Base-by-base conservation (phyloP, 1,140 invertebrate genomes). In the Nasonia giraulti region DNA sequence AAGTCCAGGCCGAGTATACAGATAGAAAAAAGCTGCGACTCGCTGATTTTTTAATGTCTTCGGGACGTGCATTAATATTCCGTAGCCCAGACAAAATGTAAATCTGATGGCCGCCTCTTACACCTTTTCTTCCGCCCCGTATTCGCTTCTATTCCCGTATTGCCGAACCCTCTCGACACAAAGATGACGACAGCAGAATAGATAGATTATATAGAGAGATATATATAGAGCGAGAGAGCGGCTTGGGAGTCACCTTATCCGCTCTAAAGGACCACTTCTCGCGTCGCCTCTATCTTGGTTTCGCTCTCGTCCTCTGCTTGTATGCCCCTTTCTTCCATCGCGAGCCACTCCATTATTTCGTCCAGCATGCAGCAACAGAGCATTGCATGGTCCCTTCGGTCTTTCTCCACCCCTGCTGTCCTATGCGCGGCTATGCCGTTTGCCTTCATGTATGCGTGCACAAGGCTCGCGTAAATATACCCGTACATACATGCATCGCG, bases 11-110 rank as follows among this genome's bases (percentile, higher is more conserved):
- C 33, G 33, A 37, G 5, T 37, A 50, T 50, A 50, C 8, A 50
- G 50, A 55, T 55, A 55, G 4, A 20, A 14, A 55, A 17, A 17
- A 55, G 17, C 50, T 17, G 50, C 17, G 50, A 55, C 12, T 17
- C 50, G 84, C 85, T 86, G 86, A 89, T 88, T 89, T 88, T 88
- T 89, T 87, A 89, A 87, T 86, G 86, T 88, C 85, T 89, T 69
- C 73, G 86, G 88, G 83, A 12, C 85, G 86, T 86, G 84, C 87
- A 88, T 89, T 87, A 89, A 88, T 89, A 88, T 89, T 88, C 86
- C 85, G 86, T 87, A 84, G 85, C 84, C 68, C 84, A 77, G 85
- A 69, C 86, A 86, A 87, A 90, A 90, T 89, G 85, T 87, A 90
- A 88, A 90, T 90, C 86, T 88, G 73, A 89, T 86, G 83, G 82